Evolutionary conservation across 2,113 vertebrate genomes (phyloP).

Genomic region (Bubalus kerabau): DNA sequence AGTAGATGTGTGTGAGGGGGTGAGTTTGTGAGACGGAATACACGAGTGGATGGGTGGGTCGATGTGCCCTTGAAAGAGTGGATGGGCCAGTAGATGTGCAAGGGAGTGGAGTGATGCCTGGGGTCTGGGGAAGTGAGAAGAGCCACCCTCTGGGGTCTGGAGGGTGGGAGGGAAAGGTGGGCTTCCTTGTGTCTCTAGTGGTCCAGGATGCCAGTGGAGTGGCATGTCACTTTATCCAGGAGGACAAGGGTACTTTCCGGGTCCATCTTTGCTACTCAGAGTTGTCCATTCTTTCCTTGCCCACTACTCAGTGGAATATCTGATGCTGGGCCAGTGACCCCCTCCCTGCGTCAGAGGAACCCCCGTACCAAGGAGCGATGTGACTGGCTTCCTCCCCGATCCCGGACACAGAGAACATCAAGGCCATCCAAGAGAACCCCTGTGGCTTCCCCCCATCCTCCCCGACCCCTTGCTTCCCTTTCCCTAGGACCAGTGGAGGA

Average conservation of each 20-base stretch:
- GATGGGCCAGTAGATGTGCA: rapidly evolving
- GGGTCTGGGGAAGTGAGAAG: background rate
- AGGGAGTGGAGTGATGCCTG: rapidly evolving
- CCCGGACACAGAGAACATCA: background rate
- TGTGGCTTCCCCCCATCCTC: rapidly evolving
- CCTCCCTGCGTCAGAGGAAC: background rate
- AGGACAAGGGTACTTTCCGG: background rate
- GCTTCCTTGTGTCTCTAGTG: background rate
- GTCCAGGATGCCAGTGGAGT: background rate
- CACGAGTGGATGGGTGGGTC: rapidly evolving
- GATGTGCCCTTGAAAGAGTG: too few relatives aligned
- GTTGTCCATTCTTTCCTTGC: background rate
- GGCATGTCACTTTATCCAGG: too few relatives aligned
- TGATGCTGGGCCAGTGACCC: background rate
- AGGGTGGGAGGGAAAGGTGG: too few relatives aligned
- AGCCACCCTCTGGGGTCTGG: rapidly evolving
- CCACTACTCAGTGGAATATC: background rate
- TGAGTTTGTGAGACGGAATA: background rate
- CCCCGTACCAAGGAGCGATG: background rate
- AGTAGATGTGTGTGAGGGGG: rapidly evolving
- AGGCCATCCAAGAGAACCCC: background rate
- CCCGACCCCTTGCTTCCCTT: rapidly evolving
- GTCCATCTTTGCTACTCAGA: background rate
- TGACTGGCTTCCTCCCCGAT: background rate
- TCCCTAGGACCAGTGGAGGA: too few relatives aligned